Base-by-base conservation (phyloP, 2,113 vertebrate species). In the Rattus rattus region DNA sequence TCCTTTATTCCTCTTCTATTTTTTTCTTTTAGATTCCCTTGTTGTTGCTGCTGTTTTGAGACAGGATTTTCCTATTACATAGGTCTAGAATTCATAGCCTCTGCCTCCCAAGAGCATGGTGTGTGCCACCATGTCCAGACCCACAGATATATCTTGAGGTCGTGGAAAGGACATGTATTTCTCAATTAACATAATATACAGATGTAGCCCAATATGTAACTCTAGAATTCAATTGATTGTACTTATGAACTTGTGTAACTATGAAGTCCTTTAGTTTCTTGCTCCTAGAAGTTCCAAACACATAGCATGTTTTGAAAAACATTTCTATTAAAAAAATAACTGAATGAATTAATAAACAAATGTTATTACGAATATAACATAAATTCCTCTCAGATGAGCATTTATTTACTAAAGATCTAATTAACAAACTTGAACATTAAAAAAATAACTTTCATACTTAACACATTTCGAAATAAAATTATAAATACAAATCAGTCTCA, bases 311-410 rank as follows among this genome's bases (percentile, higher is more conserved):
- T 63, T 93, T 73, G 92, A 93, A 84, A 93, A 96, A 90, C 94
- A 52, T n/a, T 95, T 92, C 72, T 79, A 72, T 83, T 92, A 28
- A 76, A 69, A 84, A 54, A 91, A 79, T n/a, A 65, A 28, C 54
- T 72, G 90, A 95, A 20, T 54, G 75, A 95, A 84, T 83, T 59
- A 56, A 87, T 81, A 33, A 98, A 83, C 4, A 70, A 96, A 86
- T n/a, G 1, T 49, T 88, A 72, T 43, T 22, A 72, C 90, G 24
- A 92, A 6, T 92, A 0, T 20, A 67, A 87, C 5, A 91, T 33
- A 97, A 92, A 93, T 88, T 90, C 13, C 28, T 94, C 1, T 92
- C 43, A 92, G 92, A 88, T 94, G 63, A 22, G 90, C 20, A 97
- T 91, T 95, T 76, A 97, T 92, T 94, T 84, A 96, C 20, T 79